phyloP scores from a whole-genome alignment of 2,113 vertebrate species.

The Takifugu bimaculatus region DNA sequence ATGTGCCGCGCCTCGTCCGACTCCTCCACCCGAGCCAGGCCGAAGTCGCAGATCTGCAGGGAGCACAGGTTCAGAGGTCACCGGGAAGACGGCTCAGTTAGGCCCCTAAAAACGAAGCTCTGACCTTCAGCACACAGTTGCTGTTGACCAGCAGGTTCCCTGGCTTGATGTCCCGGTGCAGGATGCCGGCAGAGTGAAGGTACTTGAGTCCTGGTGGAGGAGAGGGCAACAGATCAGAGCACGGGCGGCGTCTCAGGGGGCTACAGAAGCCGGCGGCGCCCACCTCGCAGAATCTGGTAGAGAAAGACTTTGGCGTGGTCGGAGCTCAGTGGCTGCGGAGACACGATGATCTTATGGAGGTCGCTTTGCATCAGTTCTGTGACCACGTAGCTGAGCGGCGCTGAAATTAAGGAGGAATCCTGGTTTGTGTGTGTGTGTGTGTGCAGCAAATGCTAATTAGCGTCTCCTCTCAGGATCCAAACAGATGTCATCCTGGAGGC shows the following conservation, averaged over 20 bases:
- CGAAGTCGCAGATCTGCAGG: constrained; percentile 97
- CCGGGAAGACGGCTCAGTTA: too few species aligned
- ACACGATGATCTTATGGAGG: constrained; percentile 99
- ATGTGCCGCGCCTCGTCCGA: constrained; percentile 96
- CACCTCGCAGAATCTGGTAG: constrained; percentile 98
- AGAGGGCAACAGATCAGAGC: neutral
- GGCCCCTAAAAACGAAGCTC: neutral
- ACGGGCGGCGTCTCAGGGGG: neutral
- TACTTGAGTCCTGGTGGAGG: constrained; percentile 92
- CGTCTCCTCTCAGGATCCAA: too few species aligned
- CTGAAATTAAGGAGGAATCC: constrained; percentile 75
- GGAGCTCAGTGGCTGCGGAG: constrained; percentile 96
- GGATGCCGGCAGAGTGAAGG: constrained; percentile 97
- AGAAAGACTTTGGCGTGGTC: constrained; percentile 99
- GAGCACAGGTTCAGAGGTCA: constrained; percentile 8
- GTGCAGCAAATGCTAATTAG: too few species aligned
- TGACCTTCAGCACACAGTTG: constrained; percentile 98
- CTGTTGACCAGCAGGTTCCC: constrained; percentile 99
- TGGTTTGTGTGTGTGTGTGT: neutral
- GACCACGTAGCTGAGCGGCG: constrained; percentile 88
- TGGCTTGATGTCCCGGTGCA: constrained; percentile 99
- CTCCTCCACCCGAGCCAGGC: constrained; percentile 96
- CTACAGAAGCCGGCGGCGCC: constrained; percentile 19
- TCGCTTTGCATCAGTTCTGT: constrained; percentile 99
- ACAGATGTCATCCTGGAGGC: neutral